A percentile compares a stretch with the other conserved stretches of the same genome.
These are phyloP conservation scores for Limnephilus lunatus DNA, from an alignment of 2,888 invertebrate species.

Conservation along the genomic window DNA sequence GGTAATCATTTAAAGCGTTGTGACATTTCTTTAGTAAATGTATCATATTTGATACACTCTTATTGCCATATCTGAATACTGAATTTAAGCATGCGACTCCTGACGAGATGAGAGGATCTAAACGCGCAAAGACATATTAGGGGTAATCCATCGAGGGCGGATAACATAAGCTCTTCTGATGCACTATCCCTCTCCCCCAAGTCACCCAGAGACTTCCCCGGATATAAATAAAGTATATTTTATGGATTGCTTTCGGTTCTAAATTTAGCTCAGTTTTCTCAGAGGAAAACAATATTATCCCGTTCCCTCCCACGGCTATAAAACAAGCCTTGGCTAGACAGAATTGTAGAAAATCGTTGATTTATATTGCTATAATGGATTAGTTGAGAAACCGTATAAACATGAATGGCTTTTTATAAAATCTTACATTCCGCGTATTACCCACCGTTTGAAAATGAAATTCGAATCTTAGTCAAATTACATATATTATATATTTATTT, in stretches of 20 bases:
- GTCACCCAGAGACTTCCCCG: not conserved
- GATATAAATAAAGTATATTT: not conserved
- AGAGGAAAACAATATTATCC: not conserved
- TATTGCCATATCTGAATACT: not conserved
- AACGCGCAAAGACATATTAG: not conserved
- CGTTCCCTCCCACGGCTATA: no score
- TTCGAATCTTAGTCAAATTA: no score
- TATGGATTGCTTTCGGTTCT: not conserved
- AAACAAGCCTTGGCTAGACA: not conserved
- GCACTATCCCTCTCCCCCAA: not conserved
- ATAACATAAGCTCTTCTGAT: not conserved
- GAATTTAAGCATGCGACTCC: not conserved
- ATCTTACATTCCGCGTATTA: no score
- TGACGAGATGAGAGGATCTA: not conserved
- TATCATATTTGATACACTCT: not conserved
- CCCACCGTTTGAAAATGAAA: no score
- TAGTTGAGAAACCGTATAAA: no score
- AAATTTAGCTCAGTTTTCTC: not conserved
- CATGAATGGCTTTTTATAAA: no score
- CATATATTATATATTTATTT: no score
- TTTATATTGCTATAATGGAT: no score
- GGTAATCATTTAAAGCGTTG: not conserved
- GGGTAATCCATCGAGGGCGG: not conserved
- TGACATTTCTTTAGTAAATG: not conserved
- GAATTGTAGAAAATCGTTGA: not conserved